These are phyloP conservation scores for Sepioteuthis lessoniana DNA, from an alignment of 2,888 invertebrate genomes.

Conservation along the genomic window DNA sequence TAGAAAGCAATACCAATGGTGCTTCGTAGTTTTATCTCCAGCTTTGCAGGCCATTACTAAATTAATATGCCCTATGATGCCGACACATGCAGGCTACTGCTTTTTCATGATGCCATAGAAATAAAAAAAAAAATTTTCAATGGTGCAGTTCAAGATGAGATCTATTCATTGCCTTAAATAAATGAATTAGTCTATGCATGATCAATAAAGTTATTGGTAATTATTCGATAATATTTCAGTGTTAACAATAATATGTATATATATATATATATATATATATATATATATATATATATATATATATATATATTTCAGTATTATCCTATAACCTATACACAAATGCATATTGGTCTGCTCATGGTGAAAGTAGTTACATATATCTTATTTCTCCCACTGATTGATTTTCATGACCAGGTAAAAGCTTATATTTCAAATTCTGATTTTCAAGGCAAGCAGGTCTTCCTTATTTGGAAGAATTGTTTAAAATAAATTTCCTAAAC, in stretches of 20 bases:
- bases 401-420: no score
- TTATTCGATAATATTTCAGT: background rate
- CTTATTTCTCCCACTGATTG: no score
- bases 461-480: no score
- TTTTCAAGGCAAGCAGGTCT: no score
- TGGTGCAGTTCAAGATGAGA: background rate
- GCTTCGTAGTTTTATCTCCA: background rate
- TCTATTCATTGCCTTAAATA: background rate
- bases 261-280: background rate
- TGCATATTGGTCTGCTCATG: no score
- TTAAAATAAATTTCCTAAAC: no score
- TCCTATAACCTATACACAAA: no score
- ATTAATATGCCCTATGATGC: background rate
- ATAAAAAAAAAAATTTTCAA: background rate
- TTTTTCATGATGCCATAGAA: background rate
- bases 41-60: constrained; percentile 33
- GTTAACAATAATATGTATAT: background rate
- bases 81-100: background rate
- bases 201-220: background rate
- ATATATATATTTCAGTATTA: no score
- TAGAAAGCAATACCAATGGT: background rate
- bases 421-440: no score
- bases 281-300: no score
- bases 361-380: background rate
- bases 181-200: background rate